Evolutionary conservation across 2,888 invertebrate genomes (phyloP), one percentile per base, ranked within the genome.

Genomic region (Oxyteleia sp.): DNA sequence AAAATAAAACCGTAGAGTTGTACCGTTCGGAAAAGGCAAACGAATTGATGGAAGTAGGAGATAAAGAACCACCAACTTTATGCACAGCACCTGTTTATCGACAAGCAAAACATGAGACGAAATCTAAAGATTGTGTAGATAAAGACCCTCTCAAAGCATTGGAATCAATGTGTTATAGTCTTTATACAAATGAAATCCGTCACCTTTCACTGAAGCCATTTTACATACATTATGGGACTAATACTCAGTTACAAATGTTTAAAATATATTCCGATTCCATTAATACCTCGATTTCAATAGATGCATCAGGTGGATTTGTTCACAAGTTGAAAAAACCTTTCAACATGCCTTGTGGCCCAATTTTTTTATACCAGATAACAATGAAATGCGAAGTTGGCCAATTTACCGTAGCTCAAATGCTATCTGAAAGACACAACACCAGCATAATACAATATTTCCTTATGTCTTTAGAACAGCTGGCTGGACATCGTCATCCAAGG

Each of bases 1-100:
- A 72, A 51, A 61, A 45, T 0, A 85, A 86, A 57, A 49, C 83
- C 4, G 78, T 85, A n/a, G 72, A 86, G 49, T 49, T 85, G 1
- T 63, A 85, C 61, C 76, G 86, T 2, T 55, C 71, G 0, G 68
- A 84, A 68, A 63, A 80, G 61, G 85, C 85, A 2, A 41, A 86
- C 23, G 13, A 63, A 26, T 13, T 82, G 13, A 85, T 87, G 84
- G 5, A 32, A n/a, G 41, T 64, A 11, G 86, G 84, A 41, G 85
- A 87, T 61, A 18, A 68, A 7, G 82, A 84, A 29, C 82, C 82
- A 32, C 64, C 82, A 2, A 66, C 61, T 13, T 63, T 85, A 18
- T 66, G 64, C 4, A 51, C 29, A 18, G 18, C 63, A 7, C 11
- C 55, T 10, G 79, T 82, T 26, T 32, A 74, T 2, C 59, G 72